Conservation (phyloP, 1,140 invertebrate genomes). For the Coenobita brevimanus region DNA sequence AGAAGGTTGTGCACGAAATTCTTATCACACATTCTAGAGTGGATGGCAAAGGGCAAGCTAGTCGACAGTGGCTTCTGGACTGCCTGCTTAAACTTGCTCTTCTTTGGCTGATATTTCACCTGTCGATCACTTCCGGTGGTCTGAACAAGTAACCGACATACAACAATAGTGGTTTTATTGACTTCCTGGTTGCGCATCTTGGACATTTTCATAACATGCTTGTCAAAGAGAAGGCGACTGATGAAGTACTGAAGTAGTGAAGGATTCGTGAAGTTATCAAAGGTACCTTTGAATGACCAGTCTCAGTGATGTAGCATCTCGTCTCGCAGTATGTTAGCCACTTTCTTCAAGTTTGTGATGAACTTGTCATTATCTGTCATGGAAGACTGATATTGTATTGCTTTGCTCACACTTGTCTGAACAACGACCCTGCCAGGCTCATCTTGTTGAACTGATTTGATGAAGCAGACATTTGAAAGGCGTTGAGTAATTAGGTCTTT, state of each 20-base stretch:
- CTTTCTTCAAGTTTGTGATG: slow-evolving; percentile 8
- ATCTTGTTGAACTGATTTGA: slow-evolving; percentile 30
- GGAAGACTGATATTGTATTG: slow-evolving; percentile 6
- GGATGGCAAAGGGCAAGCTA: slow-evolving; percentile 29
- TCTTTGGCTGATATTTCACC: slow-evolving; percentile 43
- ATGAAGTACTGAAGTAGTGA: not conserved
- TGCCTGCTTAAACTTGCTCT: slow-evolving; percentile 21
- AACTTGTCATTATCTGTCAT: not conserved
- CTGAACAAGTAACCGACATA: slow-evolving; percentile 32
- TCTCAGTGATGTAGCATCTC: slow-evolving; percentile 2
- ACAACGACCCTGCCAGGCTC: slow-evolving; percentile 1
- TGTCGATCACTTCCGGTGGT: slow-evolving; percentile 5
- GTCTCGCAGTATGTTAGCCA: not conserved
- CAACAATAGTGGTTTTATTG: slow-evolving; percentile 35
- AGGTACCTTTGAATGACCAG: not conserved
- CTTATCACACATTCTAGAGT: too few species aligned
- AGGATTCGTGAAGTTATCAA: slow-evolving; percentile 9
- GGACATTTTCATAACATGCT: too few species aligned
- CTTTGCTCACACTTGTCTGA: slow-evolving; percentile 9
- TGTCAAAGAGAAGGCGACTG: not conserved
- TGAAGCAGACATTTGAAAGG: slow-evolving; percentile 30
- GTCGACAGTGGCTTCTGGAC: slow-evolving; percentile 22
- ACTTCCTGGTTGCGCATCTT: too few species aligned
- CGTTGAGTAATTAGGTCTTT: slow-evolving; percentile 10
- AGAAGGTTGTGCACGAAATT: slow-evolving; percentile 32